Percentiles rank a stretch among this genome's conserved stretches.
phyloP scores from a whole-genome alignment of 2,113 vertebrate genomes.

The Anser cygnoides region DNA sequence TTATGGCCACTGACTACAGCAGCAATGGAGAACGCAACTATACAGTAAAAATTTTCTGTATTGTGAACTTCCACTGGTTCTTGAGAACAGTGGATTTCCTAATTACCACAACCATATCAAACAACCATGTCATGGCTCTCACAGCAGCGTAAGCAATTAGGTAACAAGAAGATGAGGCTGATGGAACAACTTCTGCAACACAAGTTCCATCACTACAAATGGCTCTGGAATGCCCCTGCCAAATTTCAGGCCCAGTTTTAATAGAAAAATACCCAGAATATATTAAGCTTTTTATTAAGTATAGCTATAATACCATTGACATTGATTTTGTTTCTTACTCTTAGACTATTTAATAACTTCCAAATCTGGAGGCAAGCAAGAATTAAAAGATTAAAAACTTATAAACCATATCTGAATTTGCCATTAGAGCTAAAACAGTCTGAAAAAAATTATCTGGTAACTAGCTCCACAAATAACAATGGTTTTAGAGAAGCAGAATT shows the following conservation, averaged over 20 bases:
- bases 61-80: not conserved
- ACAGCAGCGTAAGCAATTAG: not conserved
- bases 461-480: not conserved
- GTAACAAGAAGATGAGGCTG: not conserved
- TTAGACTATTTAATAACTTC: not conserved
- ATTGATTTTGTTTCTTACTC: not conserved
- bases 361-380: not conserved
- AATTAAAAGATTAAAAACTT: not conserved
- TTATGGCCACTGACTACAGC: not conserved
- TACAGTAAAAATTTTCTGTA: not conserved
- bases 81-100: not conserved
- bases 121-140: not conserved
- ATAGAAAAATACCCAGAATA: not conserved
- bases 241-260: not conserved
- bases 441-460: not conserved
- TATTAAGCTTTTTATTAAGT: not conserved
- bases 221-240: not conserved
- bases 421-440: not conserved
- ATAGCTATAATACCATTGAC: not conserved
- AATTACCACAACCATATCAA: not conserved
- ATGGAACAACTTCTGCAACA: not conserved
- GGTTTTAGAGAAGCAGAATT: not conserved
- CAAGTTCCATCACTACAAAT: not conserved
- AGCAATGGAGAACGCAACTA: not conserved
- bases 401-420: not conserved